Conservation (phyloP, 2,888 invertebrate genomes). For the Amblyjoppa fuscipennis region DNA sequence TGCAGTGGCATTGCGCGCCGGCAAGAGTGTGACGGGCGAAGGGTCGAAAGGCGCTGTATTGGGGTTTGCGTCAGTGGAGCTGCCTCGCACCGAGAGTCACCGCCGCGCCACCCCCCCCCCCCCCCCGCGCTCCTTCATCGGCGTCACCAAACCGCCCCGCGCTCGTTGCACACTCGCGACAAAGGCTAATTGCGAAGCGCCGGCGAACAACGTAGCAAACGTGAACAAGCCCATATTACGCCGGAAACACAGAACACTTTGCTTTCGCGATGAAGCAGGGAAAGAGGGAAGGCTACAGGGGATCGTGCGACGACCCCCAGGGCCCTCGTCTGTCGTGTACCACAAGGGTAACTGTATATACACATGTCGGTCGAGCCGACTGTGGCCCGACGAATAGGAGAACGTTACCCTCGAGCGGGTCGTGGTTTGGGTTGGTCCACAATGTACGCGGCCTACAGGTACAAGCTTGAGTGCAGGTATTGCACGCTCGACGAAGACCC, state of each 20-base stretch:
- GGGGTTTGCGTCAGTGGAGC: conserved; percentile 71
- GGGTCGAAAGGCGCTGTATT: conserved; percentile 50
- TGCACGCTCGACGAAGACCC: conserved; percentile 54
- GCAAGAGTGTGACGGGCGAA: conserved; percentile 63
- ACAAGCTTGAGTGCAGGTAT: conserved; percentile 48
- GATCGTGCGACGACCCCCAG: conserved; percentile 49
- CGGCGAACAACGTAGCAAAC: conserved; percentile 78
- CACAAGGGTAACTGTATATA: conserved; percentile 55
- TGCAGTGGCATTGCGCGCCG: conserved; percentile 57
- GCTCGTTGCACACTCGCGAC: conserved; percentile 74
- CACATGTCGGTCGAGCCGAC: conserved; percentile 54
- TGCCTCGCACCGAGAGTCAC: conserved; percentile 22
- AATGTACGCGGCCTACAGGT: conserved; percentile 50
- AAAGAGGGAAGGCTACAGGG: conserved; percentile 45
- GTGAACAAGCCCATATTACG: conserved; percentile 83
- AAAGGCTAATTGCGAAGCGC: conserved; percentile 84
- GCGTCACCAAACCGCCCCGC: conserved; percentile 39
- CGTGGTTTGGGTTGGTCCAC: conserved; percentile 57
- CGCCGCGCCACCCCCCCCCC: conserved; percentile 27
- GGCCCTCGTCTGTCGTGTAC: conserved; percentile 47
- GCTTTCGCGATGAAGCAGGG: conserved; percentile 42
- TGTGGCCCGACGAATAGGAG: conserved; percentile 36
- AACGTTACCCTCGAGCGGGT: conserved; percentile 52
- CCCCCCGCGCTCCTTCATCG: conserved; percentile 24
- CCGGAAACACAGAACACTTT: conserved; percentile 75